These are phyloP conservation scores for Scrobipalpa costella DNA, from an alignment of 2,888 invertebrate genomes.

Conservation along the genomic window DNA sequence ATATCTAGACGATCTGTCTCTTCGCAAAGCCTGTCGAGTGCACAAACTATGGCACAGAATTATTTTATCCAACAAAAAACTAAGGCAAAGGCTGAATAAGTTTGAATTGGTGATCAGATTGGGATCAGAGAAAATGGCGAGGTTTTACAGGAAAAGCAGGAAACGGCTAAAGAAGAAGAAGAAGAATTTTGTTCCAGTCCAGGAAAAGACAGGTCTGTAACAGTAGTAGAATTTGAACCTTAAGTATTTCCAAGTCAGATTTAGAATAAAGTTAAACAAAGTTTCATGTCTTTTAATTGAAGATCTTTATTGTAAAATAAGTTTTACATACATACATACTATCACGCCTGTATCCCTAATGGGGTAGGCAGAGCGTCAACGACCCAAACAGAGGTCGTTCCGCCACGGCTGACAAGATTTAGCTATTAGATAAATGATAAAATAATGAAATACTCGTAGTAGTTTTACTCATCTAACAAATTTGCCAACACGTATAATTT, in stretches of 20 bases:
- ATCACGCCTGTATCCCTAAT: no score
- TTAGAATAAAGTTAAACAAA: no score
- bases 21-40: conserved; percentile 50
- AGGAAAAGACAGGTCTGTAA: conserved; percentile 47
- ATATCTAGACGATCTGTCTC: conserved; percentile 58
- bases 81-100: conserved; percentile 55
- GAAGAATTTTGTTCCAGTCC: conserved; percentile 52
- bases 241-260: no score
- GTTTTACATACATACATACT: no score
- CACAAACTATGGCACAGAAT: conserved; percentile 58
- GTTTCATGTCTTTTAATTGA: not conserved
- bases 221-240: not conserved
- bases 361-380: no score
- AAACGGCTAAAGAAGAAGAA: conserved; percentile 44
- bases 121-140: conserved; percentile 58
- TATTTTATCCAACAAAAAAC: conserved; percentile 52
- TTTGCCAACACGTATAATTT: no score
- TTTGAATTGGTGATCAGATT: conserved; percentile 57
- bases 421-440: no score
- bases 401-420: no score
- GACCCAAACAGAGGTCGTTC: no score
- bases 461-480: no score
- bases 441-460: no score
- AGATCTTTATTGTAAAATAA: not conserved
- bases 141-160: conserved; percentile 52